Percentiles rank a stretch among this genome's conserved stretches.
Evolutionary conservation across 2,113 vertebrate species (phyloP).

Genomic region (Cyanoderma ruficeps): DNA sequence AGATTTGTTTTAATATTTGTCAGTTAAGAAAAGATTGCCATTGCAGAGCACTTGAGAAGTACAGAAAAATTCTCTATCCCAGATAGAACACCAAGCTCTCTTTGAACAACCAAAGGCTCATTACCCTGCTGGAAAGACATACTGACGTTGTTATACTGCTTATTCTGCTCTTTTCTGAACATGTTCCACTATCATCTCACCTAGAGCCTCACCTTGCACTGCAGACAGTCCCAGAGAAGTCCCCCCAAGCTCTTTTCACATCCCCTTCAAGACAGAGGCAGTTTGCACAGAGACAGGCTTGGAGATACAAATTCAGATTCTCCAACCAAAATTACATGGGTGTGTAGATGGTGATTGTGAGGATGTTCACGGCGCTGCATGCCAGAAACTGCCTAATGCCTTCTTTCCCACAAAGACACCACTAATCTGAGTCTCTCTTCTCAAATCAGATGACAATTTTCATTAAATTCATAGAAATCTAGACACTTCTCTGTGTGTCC

Average conservation of each 20-base stretch:
- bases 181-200: background rate
- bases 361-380: accelerated
- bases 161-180: background rate
- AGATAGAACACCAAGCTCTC: background rate
- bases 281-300: background rate
- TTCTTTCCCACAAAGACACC: background rate
- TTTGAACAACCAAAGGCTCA: background rate
- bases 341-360: background rate
- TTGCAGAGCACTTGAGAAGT: background rate
- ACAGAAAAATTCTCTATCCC: background rate
- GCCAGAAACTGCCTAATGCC: background rate
- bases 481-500: background rate
- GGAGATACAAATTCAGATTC: background rate
- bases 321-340: background rate
- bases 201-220: background rate
- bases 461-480: background rate
- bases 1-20: background rate
- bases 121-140: background rate
- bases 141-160: background rate
- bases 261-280: background rate
- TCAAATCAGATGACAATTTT: background rate
- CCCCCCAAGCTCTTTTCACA: background rate
- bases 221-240: background rate
- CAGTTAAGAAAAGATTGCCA: background rate
- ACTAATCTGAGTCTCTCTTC: background rate